A percentile compares a stretch with the other conserved stretches of the same genome.
These are phyloP conservation scores for Danio rerio DNA, from an alignment of 2,113 vertebrate species.

Conservation along the genomic window DNA sequence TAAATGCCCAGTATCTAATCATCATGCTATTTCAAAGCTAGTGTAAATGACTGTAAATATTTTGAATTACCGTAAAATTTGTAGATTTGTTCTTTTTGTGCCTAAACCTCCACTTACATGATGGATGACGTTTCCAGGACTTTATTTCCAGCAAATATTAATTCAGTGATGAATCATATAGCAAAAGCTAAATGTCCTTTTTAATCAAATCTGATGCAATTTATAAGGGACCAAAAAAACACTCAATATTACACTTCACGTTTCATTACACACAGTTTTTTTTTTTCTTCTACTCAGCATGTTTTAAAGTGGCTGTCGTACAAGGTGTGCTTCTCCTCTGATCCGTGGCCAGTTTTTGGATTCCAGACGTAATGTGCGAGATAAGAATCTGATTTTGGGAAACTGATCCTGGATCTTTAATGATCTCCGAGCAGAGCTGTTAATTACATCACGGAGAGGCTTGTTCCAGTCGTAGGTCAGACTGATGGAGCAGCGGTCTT, in stretches of 20 bases:
- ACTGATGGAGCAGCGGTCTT: slow-evolving; percentile 4
- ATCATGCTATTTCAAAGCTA: too few relatives aligned
- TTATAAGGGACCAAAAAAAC: too few relatives aligned
- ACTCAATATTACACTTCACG: neutral
- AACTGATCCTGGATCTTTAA: slow-evolving; percentile 24
- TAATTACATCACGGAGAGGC: slow-evolving; percentile 23
- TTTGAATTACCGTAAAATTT: too few relatives aligned
- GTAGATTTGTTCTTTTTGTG: too few relatives aligned
- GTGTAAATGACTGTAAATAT: too few relatives aligned
- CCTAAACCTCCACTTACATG: too few relatives aligned
- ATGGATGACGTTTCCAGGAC: too few relatives aligned
- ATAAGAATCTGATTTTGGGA: slow-evolving; percentile 22
- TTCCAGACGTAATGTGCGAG: slow-evolving; percentile 15
- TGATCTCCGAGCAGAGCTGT: slow-evolving; percentile 17
- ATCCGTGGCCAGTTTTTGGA: slow-evolving; percentile 25
- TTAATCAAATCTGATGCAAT: too few relatives aligned
- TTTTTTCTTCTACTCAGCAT: neutral
- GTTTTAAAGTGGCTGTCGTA: neutral
- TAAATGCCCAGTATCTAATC: too few relatives aligned
- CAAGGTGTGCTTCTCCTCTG: slow-evolving; percentile 6
- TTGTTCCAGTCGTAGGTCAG: slow-evolving; percentile 24
- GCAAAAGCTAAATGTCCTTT: too few relatives aligned
- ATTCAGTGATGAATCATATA: too few relatives aligned
- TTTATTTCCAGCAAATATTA: too few relatives aligned
- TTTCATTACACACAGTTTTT: neutral